phyloP scores from a whole-genome alignment of 2,888 invertebrate species.

The Dryobota labecula region DNA sequence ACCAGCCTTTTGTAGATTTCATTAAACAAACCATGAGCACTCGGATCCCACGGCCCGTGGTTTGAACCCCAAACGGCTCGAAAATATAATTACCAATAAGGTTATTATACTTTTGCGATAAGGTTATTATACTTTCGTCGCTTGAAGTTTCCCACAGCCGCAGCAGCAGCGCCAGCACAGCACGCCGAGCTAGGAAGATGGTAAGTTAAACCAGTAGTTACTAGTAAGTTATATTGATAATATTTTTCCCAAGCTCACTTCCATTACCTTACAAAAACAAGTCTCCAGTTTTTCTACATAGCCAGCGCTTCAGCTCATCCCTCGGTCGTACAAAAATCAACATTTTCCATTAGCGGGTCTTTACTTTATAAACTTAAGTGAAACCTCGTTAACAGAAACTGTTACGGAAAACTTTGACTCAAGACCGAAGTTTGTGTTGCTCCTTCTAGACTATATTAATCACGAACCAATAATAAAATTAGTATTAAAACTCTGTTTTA shows the following conservation, averaged over 20 bases:
- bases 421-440: slow-evolving; percentile 48
- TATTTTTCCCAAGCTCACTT: slow-evolving; percentile 9
- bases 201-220: too few species aligned
- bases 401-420: slow-evolving; percentile 50
- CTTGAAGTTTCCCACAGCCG: too few species aligned
- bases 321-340: slow-evolving; percentile 55
- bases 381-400: slow-evolving; percentile 62
- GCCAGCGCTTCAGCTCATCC: slow-evolving; percentile 25
- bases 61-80: too few species aligned
- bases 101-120: too few species aligned
- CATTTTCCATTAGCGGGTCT: slow-evolving; percentile 57
- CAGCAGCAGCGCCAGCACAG: too few species aligned
- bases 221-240: not conserved
- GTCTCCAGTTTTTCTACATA: slow-evolving; percentile 11
- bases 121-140: too few species aligned
- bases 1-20: too few species aligned
- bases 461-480: slow-evolving; percentile 33
- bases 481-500: slow-evolving; percentile 13
- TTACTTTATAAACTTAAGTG: slow-evolving; percentile 52
- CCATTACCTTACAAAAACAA: slow-evolving; percentile 26
- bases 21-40: too few species aligned
- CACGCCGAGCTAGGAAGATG: too few species aligned
- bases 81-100: too few species aligned
- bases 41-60: too few species aligned
- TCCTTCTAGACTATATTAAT: slow-evolving; percentile 42